Base-by-base conservation (phyloP, 2,113 vertebrate species). In the Opisthocomus hoazin region DNA sequence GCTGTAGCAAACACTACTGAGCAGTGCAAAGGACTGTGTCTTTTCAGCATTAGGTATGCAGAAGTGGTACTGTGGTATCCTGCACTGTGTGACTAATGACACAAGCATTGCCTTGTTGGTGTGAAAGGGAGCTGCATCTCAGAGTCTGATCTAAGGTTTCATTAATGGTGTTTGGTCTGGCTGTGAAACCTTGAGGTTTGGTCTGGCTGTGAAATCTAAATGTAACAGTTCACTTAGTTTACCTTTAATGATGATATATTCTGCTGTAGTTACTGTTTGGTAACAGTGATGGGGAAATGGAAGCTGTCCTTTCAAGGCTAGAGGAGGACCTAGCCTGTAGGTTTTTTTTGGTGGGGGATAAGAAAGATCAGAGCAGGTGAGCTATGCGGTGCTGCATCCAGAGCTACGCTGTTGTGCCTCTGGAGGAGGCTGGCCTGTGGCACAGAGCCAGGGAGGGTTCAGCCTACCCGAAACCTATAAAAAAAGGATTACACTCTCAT, bases 21-120 rank as follows among this genome's bases (percentile, higher is more conserved):
- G 69, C 61, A 46, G 26, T 1, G 6, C 7, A 43, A 91, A 34
- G 26, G 26, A 54, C 29, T 0, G 0, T 10, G 20, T 15, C 21
- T 76, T 79, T 60, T 60, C 50, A 64, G 56, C 81, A 26, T 48
- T 57, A 57, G 34, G 17, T 53, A 34, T 36, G 34, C 53, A 80
- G 30, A 73, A 22, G 27, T 36, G 37, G 12, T 39, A 36, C 34
- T 32, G 15, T 29, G 53, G 18, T 34, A 83, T 50, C 71, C 50
- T 77, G 66, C 36, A 24, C 30, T 27, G 12, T 13, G 9, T 43
- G 30, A 46, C 70, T 86, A 94, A 84, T 53, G 77, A 34, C 20
- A 41, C 34, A 34, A 45, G 36, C 37, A 54, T 13, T 69, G 41
- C 27, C n/a, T 61, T 77, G 37, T 53, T 17, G 61, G 53, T 16